These are phyloP conservation scores for Oxyscelio sp. DNA, from an alignment of 2,888 invertebrate genomes.

Conservation along the genomic window DNA sequence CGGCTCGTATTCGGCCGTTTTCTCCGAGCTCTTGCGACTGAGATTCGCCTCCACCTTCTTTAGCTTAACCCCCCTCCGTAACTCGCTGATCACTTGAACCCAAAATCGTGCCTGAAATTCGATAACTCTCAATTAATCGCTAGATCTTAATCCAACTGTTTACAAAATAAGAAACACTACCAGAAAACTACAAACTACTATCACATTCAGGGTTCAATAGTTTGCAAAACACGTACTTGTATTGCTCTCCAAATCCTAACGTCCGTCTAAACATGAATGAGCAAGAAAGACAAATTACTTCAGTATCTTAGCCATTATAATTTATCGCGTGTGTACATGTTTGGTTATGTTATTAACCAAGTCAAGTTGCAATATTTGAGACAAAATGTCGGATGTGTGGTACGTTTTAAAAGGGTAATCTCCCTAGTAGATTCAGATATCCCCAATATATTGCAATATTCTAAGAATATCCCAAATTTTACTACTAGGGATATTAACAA, in stretches of 20 bases:
- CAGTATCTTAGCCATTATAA: neutral
- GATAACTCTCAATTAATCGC: too few species aligned
- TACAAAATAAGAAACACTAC: too few species aligned
- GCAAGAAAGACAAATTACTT: conserved; percentile 42
- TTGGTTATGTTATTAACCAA: too few species aligned
- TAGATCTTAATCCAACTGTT: too few species aligned
- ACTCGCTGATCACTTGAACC: conserved; percentile 98
- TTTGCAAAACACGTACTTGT: conserved; percentile 91
- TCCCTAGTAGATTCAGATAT: too few species aligned
- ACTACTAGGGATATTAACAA: too few species aligned
- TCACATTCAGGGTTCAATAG: conserved; percentile 1
- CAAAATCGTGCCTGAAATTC: conserved; percentile 95
- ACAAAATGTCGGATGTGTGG: too few species aligned
- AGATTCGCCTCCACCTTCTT: conserved; percentile 91
- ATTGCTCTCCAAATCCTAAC: conserved; percentile 94
- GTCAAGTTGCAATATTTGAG: conserved; percentile 24
- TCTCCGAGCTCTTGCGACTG: conserved; percentile 88
- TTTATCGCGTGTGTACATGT: neutral
- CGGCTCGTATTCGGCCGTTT: conserved; percentile 95
- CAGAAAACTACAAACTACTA: conserved; percentile 12
- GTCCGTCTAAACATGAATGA: conserved; percentile 90
- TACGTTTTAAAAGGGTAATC: too few species aligned
- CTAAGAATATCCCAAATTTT: too few species aligned
- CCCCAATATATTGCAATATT: too few species aligned
- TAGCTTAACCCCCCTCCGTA: conserved; percentile 96